A percentile compares a stretch with the other conserved stretches of the same genome.
Conservation (phyloP, 2,888 invertebrate species). For the Plutella xylostella region DNA sequence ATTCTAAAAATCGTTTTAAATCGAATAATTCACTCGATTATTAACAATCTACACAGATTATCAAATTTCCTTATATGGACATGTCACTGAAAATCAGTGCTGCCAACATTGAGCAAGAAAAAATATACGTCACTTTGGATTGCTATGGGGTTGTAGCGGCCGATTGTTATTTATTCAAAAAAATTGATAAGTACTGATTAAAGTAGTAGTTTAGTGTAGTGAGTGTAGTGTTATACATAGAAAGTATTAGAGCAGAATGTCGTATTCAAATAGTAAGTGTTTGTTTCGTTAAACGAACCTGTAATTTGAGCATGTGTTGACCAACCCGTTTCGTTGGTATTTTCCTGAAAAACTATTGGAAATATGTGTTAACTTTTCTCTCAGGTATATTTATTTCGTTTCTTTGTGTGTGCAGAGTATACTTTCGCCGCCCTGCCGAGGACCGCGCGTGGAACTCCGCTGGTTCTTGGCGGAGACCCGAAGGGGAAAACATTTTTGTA, state of each 20-base stretch:
- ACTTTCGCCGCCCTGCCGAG: conserved; percentile 94
- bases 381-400: conserved; percentile 2
- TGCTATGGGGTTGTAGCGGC: conserved; percentile 50
- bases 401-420: conserved; percentile 72
- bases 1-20: too few relatives aligned
- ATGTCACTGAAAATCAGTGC: conserved; percentile 30
- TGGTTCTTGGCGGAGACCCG: conserved; percentile 95
- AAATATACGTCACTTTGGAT: conserved; percentile 49
- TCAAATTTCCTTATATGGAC: conserved; percentile 42
- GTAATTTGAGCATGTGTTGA: background rate
- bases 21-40: too few relatives aligned
- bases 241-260: conserved; percentile 46
- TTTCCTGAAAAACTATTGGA: too few relatives aligned
- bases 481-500: conserved; percentile 98
- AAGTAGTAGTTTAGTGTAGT: conserved; percentile 31
- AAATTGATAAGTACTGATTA: conserved; percentile 47
- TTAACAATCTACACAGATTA: background rate
- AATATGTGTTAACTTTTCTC: too few relatives aligned
- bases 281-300: conserved; percentile 12
- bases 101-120: conserved; percentile 37
- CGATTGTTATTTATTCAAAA: conserved; percentile 52
- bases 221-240: conserved; percentile 35
- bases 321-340: background rate
- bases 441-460: conserved; percentile 93
- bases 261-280: conserved; percentile 63